Percentiles rank a stretch among this genome's conserved stretches.
These are phyloP conservation scores for Cetonia aurata DNA, from an alignment of 2,888 invertebrate genomes.

Conservation along the genomic window DNA sequence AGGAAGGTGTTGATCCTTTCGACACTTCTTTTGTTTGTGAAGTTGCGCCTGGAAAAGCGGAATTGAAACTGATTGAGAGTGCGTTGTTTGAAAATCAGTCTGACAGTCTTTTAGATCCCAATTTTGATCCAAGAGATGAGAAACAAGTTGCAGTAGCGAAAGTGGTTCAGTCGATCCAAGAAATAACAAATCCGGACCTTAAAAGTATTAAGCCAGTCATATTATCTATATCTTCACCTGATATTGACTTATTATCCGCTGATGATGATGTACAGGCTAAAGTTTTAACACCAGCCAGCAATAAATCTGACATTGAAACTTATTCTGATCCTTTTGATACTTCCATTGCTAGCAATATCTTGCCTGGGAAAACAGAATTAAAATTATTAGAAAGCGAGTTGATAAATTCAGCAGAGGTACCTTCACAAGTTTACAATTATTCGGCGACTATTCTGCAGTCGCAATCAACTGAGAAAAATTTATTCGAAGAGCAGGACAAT, in stretches of 20 bases:
- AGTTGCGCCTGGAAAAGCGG: slow-evolving; percentile 70
- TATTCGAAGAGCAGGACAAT: slow-evolving; percentile 57
- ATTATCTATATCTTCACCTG: slow-evolving; percentile 46
- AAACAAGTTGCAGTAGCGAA: slow-evolving; percentile 58
- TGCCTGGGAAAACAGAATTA: slow-evolving; percentile 83
- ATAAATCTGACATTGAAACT: slow-evolving; percentile 58
- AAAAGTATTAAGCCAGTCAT: slow-evolving; percentile 43
- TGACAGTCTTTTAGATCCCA: slow-evolving; percentile 74
- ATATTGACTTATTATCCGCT: slow-evolving; percentile 67
- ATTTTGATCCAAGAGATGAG: slow-evolving; percentile 71
- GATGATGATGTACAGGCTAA: slow-evolving; percentile 76
- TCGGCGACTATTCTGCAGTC: not conserved
- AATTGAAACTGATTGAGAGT: slow-evolving; percentile 71
- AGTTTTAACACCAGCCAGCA: slow-evolving; percentile 75
- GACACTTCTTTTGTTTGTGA: slow-evolving; percentile 75
- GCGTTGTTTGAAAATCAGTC: slow-evolving; percentile 65
- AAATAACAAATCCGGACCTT: slow-evolving; percentile 57
- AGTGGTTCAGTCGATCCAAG: slow-evolving; percentile 65
- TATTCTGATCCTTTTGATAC: slow-evolving; percentile 89
- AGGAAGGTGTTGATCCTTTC: slow-evolving; percentile 72
- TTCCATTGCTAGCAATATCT: slow-evolving; percentile 81
- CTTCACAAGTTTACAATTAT: slow-evolving; percentile 65
- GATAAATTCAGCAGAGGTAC: slow-evolving; percentile 70
- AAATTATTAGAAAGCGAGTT: slow-evolving; percentile 83
- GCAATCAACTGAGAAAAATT: slow-evolving; percentile 51